Evolutionary conservation across 2,113 vertebrate genomes (phyloP).

Genomic region (Hepsetus odoe): DNA sequence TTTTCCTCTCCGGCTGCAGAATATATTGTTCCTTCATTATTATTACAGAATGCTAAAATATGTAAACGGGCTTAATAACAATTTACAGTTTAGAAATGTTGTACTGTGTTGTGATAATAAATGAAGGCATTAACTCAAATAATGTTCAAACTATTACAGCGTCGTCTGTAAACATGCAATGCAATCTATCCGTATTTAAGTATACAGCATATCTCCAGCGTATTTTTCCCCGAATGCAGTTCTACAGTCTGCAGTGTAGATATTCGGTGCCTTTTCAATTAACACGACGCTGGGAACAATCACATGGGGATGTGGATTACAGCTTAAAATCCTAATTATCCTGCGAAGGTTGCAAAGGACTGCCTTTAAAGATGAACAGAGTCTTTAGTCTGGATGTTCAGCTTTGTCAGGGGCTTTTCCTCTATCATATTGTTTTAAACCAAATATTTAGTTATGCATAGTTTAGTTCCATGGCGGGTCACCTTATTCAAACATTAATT

Average conservation of each 20-base stretch:
- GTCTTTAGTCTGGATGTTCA: slow-evolving; percentile 31
- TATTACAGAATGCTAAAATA: too few species aligned
- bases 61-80: too few species aligned
- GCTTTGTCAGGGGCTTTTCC: not conserved
- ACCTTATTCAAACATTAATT: slow-evolving; percentile 23
- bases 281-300: slow-evolving; percentile 73
- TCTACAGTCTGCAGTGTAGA: slow-evolving; percentile 48
- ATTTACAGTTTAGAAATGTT: too few species aligned
- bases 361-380: slow-evolving; percentile 32
- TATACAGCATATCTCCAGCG: not conserved
- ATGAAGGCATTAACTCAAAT: too few species aligned
- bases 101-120: too few species aligned
- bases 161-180: too few species aligned
- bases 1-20: too few species aligned
- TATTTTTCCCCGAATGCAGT: not conserved
- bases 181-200: not conserved
- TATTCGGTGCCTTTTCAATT: slow-evolving; percentile 73
- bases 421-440: not conserved
- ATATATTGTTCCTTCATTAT: too few species aligned
- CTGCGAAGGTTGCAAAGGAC: slow-evolving; percentile 73
- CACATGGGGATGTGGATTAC: slow-evolving; percentile 61
- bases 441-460: slow-evolving; percentile 21
- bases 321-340: slow-evolving; percentile 77
- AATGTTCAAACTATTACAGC: too few species aligned
- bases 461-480: slow-evolving; percentile 16